phyloP scores from a whole-genome alignment of 2,888 invertebrate genomes.

The Nudaria mundana region DNA sequence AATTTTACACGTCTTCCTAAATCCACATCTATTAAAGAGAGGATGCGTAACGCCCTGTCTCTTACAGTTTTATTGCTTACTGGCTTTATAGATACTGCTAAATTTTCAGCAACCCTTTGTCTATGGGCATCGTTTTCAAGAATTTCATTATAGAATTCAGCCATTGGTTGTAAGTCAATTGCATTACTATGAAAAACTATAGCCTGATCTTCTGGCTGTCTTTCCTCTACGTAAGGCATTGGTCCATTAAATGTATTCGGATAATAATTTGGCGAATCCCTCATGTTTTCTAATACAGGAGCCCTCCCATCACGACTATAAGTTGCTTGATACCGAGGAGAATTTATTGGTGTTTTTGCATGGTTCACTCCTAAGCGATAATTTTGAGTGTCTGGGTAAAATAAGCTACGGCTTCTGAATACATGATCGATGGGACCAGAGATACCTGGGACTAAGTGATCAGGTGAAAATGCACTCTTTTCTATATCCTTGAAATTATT shows the following conservation, averaged over 20 bases:
- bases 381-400: not conserved
- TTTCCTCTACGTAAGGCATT: not conserved
- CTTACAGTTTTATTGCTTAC: too few relatives aligned
- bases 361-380: slow-evolving; percentile 1
- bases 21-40: slow-evolving; percentile 1
- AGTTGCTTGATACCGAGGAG: not conserved
- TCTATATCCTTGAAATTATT: slow-evolving; percentile 1
- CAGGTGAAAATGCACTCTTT: not conserved
- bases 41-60: not conserved
- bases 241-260: slow-evolving; percentile 3
- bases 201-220: not conserved
- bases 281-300: not conserved
- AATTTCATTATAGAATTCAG: slow-evolving; percentile 3
- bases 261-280: not conserved
- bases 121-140: slow-evolving; percentile 2
- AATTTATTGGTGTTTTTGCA: not conserved
- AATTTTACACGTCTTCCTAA: not conserved
- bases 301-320: not conserved
- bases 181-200: slow-evolving; percentile 1
- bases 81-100: not conserved
- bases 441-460: not conserved
- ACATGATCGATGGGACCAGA: not conserved
- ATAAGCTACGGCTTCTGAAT: not conserved
- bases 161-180: not conserved
- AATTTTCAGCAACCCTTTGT: slow-evolving; percentile 2